Conservation (phyloP, 2,113 vertebrate species). For the Boleophthalmus pectinirostris region DNA sequence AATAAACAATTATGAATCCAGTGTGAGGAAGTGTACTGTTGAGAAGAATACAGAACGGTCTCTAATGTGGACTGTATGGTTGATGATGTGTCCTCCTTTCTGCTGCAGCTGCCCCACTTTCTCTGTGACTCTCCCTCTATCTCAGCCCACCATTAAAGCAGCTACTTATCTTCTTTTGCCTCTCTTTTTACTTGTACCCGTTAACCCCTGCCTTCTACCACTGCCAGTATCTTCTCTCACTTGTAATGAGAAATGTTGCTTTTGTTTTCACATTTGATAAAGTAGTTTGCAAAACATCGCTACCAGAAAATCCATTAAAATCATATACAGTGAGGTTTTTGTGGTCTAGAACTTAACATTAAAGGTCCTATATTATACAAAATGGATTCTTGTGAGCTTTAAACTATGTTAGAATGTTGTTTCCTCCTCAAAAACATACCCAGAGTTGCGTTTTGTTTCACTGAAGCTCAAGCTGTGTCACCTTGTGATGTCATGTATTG, state of each 20-base stretch:
- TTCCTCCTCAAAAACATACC: no score
- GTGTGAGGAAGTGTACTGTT: background rate
- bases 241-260: background rate
- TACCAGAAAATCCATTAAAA: no score
- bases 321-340: no score
- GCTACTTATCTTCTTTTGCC: conserved; percentile 11
- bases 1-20: background rate
- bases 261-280: background rate
- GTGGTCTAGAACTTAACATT: no score
- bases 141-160: background rate
- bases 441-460: no score
- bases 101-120: conserved; percentile 27
- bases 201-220: conserved; percentile 5
- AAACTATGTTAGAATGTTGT: no score
- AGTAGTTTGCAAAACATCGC: no score
- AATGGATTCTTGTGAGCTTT: no score
- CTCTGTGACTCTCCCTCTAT: background rate
- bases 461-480: no score
- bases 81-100: background rate
- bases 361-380: no score
- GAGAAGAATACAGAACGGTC: background rate
- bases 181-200: conserved; percentile 3
- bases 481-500: no score
- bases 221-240: background rate
- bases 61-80: background rate